phyloP scores from a whole-genome alignment of 2,797 vertebrate genomes.

The Megalops cyprinoides region DNA sequence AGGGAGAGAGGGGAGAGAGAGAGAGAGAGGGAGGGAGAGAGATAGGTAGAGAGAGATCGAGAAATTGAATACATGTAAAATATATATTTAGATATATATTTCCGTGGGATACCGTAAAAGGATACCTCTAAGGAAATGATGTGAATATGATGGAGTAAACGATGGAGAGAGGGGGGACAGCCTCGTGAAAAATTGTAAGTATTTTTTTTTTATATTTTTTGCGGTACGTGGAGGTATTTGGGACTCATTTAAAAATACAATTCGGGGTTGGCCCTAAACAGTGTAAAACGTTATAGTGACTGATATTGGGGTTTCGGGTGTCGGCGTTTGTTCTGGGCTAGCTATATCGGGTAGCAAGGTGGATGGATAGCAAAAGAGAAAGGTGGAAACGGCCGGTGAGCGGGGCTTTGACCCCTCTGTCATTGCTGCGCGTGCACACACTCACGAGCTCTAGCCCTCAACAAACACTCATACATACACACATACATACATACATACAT shows the following conservation, averaged over 20 bases:
- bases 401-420: constrained; percentile 84
- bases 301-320: constrained; percentile 64
- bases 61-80: constrained; percentile 82
- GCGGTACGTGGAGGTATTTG: constrained; percentile 60
- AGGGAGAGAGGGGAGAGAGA: constrained; percentile 54
- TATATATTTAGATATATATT: constrained; percentile 67
- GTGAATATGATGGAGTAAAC: constrained; percentile 81
- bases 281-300: constrained; percentile 66
- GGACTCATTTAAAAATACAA: constrained; percentile 15
- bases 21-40: constrained; percentile 59
- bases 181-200: constrained; percentile 82
- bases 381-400: constrained; percentile 68
- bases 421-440: constrained; percentile 78
- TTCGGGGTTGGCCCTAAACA: constrained; percentile 2
- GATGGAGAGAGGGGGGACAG: constrained; percentile 78
- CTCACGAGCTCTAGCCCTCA: constrained; percentile 51
- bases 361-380: constrained; percentile 56
- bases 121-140: constrained; percentile 80
- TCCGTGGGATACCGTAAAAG: constrained; percentile 75
- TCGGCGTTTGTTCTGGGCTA: constrained; percentile 61
- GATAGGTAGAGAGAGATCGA: constrained; percentile 66
- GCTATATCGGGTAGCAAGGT: constrained; percentile 60
- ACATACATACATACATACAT: constrained; percentile 41
- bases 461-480: constrained; percentile 40
- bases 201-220: constrained; percentile 67